Percentiles rank a stretch among this genome's conserved stretches.
phyloP scores from a whole-genome alignment of 2,113 vertebrate genomes.

The Vimba vimba region DNA sequence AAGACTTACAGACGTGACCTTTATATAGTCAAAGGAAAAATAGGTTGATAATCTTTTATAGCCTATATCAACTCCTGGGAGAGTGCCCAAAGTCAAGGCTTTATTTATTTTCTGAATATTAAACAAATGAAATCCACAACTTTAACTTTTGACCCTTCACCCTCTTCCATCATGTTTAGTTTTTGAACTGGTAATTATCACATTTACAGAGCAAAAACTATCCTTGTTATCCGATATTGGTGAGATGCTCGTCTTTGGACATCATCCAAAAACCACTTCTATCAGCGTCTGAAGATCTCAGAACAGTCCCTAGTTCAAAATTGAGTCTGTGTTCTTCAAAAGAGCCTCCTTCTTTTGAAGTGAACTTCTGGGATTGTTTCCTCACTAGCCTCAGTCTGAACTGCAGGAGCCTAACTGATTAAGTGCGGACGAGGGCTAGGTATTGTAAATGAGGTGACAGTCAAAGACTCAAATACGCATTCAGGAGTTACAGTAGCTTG shows the following conservation, averaged over 20 bases:
- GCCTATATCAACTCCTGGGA: background rate
- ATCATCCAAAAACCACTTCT: slow-evolving; percentile 74
- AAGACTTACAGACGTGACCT: background rate
- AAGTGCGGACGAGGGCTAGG: slow-evolving; percentile 72
- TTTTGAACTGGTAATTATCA: slow-evolving; percentile 48
- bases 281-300: slow-evolving; percentile 76
- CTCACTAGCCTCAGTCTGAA: slow-evolving; percentile 62
- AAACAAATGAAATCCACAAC: too few relatives aligned
- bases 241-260: slow-evolving; percentile 70
- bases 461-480: slow-evolving; percentile 65
- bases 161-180: slow-evolving; percentile 35
- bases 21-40: background rate
- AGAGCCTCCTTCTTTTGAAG: slow-evolving; percentile 76
- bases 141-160: slow-evolving; percentile 14
- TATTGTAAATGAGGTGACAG: slow-evolving; percentile 79
- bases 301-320: slow-evolving; percentile 73
- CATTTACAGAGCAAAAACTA: slow-evolving; percentile 13
- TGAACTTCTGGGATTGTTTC: slow-evolving; percentile 73
- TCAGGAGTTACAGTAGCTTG: slow-evolving; percentile 48
- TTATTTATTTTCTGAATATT: too few relatives aligned
- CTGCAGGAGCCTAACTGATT: slow-evolving; percentile 71
- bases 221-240: slow-evolving; percentile 65
- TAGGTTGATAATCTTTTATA: background rate
- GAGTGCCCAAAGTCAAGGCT: background rate
- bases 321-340: slow-evolving; percentile 77